phyloP scores from a whole-genome alignment of 2,797 vertebrate species.

The Sardinella longiceps region DNA sequence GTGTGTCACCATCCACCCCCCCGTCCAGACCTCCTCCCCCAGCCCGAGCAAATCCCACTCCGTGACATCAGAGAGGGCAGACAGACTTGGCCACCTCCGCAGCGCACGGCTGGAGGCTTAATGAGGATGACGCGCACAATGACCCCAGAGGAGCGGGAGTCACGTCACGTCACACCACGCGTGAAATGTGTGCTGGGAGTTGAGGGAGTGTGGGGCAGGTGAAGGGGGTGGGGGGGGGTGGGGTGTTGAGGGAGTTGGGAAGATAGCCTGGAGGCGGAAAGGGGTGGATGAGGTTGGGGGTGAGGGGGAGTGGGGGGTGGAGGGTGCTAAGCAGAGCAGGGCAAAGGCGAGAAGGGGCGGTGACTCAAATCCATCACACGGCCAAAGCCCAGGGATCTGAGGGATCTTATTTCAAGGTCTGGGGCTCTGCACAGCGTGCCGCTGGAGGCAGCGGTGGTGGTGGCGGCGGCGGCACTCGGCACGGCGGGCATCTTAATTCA shows the following conservation, averaged over 20 bases:
- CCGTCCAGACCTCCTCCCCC: not conserved
- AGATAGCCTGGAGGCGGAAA: no score
- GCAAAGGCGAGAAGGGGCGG: not conserved
- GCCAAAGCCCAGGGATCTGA: not conserved
- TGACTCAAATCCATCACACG: not conserved
- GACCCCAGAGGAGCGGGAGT: not conserved
- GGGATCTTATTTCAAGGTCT: not conserved
- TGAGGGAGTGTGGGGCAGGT: no score
- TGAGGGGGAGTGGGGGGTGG: no score
- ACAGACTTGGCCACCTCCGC: not conserved
- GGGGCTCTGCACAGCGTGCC: not conserved
- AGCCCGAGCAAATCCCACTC: not conserved
- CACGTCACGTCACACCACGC: not conserved
- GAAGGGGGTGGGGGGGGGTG: no score
- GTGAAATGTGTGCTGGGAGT: not conserved
- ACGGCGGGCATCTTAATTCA: constrained; percentile 1
- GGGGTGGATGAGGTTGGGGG: no score
- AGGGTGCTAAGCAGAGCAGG: not conserved
- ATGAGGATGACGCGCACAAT: not conserved
- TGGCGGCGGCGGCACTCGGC: not conserved
- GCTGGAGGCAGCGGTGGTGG: not conserved
- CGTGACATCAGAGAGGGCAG: not conserved
- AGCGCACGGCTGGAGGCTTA: not conserved
- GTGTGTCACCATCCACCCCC: not conserved
- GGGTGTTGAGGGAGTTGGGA: no score